A percentile compares a stretch with the other conserved stretches of the same genome.
These are phyloP conservation scores for Falco columbarius DNA, from an alignment of 2,797 vertebrate species.

Conservation along the genomic window DNA sequence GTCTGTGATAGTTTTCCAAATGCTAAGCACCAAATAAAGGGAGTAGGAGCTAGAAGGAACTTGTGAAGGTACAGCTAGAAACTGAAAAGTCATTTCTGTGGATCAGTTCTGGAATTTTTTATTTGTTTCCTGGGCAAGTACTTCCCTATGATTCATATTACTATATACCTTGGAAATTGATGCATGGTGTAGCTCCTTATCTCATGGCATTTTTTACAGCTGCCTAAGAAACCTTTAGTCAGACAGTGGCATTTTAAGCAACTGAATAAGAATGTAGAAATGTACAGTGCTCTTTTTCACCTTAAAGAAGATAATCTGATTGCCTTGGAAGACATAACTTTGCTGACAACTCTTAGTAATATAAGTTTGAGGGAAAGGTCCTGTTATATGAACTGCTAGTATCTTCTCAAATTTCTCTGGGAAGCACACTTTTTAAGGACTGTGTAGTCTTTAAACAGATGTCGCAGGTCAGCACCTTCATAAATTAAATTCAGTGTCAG, in stretches of 20 bases:
- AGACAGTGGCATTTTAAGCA: neutral
- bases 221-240: neutral
- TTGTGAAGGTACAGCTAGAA: neutral
- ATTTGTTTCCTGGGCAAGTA: neutral
- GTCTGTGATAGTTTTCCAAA: neutral
- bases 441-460: neutral
- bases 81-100: neutral
- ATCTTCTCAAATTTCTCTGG: neutral
- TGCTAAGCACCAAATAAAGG: neutral
- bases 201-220: neutral
- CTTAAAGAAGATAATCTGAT: neutral
- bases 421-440: neutral
- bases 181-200: neutral
- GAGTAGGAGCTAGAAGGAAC: neutral
- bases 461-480: constrained; percentile 33
- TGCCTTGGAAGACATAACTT: neutral
- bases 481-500: constrained; percentile 48
- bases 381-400: neutral
- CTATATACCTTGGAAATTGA: neutral
- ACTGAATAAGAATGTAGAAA: neutral
- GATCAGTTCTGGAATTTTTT: neutral
- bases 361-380: neutral
- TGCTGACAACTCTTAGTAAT: neutral
- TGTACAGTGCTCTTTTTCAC: neutral
- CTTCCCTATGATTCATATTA: neutral